Evolutionary conservation across 2,113 vertebrate species (phyloP), one percentile per base, ranked within the genome.

Genomic region (Micromys minutus): DNA sequence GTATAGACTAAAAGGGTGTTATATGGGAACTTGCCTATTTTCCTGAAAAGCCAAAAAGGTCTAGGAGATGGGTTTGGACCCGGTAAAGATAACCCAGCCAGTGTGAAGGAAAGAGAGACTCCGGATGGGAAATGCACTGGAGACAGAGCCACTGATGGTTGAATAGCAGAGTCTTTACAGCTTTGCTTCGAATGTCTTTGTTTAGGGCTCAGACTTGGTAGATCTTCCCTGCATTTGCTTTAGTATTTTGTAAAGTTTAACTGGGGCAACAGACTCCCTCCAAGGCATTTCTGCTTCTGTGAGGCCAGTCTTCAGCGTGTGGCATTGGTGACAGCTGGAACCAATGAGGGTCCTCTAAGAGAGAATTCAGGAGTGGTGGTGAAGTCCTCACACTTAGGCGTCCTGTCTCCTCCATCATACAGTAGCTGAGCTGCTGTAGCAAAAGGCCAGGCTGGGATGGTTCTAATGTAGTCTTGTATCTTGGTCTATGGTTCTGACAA

Each of bases 161-260:
- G 45, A 89, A 67, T 57, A 81, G 85, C 81, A n/a, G 36, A 93
- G 93, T 71, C 11, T 22, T 15, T 21, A 93, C n/a, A 94, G 34
- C 50, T 72, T 50, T 5, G 3, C 45, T 94, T 69, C 42, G 9
- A 84, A 65, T 34, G 50, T 61, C 36, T 45, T 15, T 77, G 36
- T 92, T 92, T 47, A 86, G 55, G 26, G n/a, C 81, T 87, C 52
- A 1, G 34, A 67, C 47, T 95, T 95, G 26, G 16, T 61, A n/a
- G 57, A 71, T 16, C 50, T 52, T 83, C 55, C 6, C 77, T 50
- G 90, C 42, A 74, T 12, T 31, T 61, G 34, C 69, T 11, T 90
- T 59, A 47, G 77, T 87, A 59, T 59, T 92, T 76, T 57, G 52
- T 52, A 26, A 87, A 87, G 29, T 93, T 52, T 94, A 83, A 52